A percentile compares a stretch with the other conserved stretches of the same genome.
Evolutionary conservation across 2,888 invertebrate species (phyloP).

Genomic region (Epirrhoe alternata): DNA sequence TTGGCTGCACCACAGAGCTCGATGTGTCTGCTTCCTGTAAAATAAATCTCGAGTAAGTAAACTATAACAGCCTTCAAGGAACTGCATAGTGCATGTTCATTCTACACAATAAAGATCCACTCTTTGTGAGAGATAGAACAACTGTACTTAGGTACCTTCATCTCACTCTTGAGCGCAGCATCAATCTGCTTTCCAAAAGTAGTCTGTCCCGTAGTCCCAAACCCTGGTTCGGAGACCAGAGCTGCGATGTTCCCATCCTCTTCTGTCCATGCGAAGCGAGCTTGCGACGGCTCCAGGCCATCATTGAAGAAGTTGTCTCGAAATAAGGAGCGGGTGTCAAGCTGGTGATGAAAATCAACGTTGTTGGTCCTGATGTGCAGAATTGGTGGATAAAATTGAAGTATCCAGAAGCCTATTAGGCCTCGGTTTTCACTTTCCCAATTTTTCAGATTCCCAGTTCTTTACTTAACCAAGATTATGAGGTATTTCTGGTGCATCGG

Average conservation of each 20-base stretch:
- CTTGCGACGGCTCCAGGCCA: constrained; percentile 63
- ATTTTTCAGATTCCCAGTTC: too few species aligned
- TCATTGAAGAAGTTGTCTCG: constrained; percentile 74
- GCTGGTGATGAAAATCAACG: constrained; percentile 42
- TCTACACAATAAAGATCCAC: too few species aligned
- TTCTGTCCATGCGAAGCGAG: constrained; percentile 78
- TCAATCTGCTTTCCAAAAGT: constrained; percentile 74
- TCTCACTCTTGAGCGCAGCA: constrained; percentile 64
- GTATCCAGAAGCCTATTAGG: too few species aligned
- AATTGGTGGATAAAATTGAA: too few species aligned
- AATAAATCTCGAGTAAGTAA: background rate
- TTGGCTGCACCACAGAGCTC: constrained; percentile 51
- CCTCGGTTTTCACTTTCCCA: too few species aligned
- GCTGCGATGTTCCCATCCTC: constrained; percentile 78
- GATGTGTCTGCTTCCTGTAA: constrained; percentile 67
- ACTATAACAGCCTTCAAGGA: too few species aligned
- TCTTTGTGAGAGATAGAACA: too few species aligned
- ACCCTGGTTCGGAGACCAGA: constrained; percentile 75
- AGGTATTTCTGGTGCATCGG: too few species aligned
- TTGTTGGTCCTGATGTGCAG: background rate
- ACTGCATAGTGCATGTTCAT: too few species aligned
- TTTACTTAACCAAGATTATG: too few species aligned
- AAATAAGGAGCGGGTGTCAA: constrained; percentile 66
- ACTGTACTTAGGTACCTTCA: constrained; percentile 57
- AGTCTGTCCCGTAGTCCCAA: constrained; percentile 71